Base-by-base conservation (phyloP, 2,113 vertebrate species). In the Oreocharis arfaki region DNA sequence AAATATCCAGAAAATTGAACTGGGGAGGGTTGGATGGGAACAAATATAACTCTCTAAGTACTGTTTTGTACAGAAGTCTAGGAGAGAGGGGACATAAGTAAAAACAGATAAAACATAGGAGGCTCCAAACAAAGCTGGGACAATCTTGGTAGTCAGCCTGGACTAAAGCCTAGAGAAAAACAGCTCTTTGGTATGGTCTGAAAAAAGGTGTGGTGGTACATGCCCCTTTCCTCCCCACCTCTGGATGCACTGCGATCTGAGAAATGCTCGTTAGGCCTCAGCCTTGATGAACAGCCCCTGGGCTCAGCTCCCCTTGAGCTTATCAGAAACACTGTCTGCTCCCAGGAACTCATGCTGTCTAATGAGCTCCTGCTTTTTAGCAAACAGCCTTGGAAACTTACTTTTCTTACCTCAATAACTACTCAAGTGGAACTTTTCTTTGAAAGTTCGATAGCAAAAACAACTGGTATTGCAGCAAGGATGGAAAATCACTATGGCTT, bases 1-100 rank as follows among this genome's bases (percentile, higher is more conserved):
- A 70, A 78, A 79, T 4, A 5, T 47, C 32, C 56, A 81, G 69
- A 74, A 82, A 82, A 70, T 11, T 33, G 23, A 84, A 52, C 14
- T 4, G 9, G 35, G 9, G 6, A n/a, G 10, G 2, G 9, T 12
- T 4, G 16, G 18, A 19, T 4, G 3, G 23, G 17, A 37, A 60
- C 2, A 15, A 11, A 41, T 39, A 19, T 16, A 42, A 75, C 16
- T 73, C 82, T 39, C 41, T 35, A 47, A 86, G 41, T 27, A 22
- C 32, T 39, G 35, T 75, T 87, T 68, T 63, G 39, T 44, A 55
- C 24, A 55, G 32, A 37, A 88, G 13, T 39, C 42, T 22, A 41
- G 20, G 32, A 13, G 18, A 60, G 13, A 35, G 19, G 6, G 9
- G 15, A 86, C 30, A 26, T 6, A 21, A 68, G 3, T 11, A 73